Evolutionary conservation across 2,888 invertebrate species (phyloP).

Genomic region (Venusia cambrica): DNA sequence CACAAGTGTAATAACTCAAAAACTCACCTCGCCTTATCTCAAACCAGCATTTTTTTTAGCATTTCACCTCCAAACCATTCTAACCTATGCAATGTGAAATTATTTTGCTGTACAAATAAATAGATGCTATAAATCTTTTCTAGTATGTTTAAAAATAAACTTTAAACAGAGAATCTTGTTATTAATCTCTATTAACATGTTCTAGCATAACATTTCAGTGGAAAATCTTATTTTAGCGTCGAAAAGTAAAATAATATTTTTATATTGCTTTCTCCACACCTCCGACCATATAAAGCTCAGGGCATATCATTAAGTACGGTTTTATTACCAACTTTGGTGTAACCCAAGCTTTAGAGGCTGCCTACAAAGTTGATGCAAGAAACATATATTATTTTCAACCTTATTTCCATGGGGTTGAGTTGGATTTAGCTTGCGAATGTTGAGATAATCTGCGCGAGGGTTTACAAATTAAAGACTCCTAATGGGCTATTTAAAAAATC

Average conservation of each 20-base stretch:
- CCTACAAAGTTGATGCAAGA: slow-evolving; percentile 16
- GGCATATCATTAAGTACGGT: slow-evolving; percentile 14
- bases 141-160: too few species aligned
- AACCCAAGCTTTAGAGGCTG: slow-evolving; percentile 8
- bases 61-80: too few species aligned
- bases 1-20: too few species aligned
- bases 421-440: slow-evolving; percentile 5
- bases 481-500: slow-evolving; percentile 53
- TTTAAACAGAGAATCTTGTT: too few species aligned
- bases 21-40: too few species aligned
- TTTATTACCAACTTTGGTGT: slow-evolving; percentile 14
- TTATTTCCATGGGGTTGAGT: slow-evolving; percentile 7
- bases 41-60: too few species aligned
- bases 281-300: slow-evolving; percentile 11
- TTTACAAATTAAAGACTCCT: slow-evolving; percentile 55
- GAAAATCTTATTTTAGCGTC: slow-evolving; percentile 6
- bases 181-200: too few species aligned
- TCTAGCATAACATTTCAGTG: neutral
- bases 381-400: slow-evolving; percentile 8
- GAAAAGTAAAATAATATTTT: slow-evolving; percentile 4
- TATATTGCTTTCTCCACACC: slow-evolving; percentile 17
- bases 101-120: too few species aligned
- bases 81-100: too few species aligned
- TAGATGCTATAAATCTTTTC: too few species aligned
- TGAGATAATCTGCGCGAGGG: slow-evolving; percentile 30